Conservation (phyloP, 2,797 vertebrate species). For the Sarcophilus harrisii region DNA sequence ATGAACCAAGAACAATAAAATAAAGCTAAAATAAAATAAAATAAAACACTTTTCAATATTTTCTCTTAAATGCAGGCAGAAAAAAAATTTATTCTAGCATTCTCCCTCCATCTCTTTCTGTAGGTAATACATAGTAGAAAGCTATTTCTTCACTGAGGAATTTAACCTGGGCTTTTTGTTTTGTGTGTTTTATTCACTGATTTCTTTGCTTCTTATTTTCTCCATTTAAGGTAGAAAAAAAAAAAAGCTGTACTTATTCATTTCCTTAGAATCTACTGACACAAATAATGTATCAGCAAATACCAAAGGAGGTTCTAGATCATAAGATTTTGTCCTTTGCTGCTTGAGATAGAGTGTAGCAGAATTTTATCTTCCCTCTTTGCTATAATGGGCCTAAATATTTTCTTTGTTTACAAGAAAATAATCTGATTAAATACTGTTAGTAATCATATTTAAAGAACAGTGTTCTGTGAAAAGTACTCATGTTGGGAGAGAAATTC, state of each 20-base stretch:
- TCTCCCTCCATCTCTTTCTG: background rate
- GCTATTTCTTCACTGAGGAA: background rate
- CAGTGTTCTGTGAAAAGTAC: background rate
- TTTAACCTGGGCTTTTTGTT: accelerated
- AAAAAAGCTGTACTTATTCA: background rate
- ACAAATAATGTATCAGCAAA: background rate
- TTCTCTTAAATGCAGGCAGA: background rate
- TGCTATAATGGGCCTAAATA: background rate
- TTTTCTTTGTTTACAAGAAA: background rate
- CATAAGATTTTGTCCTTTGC: background rate
- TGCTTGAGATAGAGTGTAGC: background rate
- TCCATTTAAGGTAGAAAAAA: background rate
- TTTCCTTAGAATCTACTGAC: background rate
- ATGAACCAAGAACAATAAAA: background rate
- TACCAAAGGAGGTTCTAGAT: background rate
- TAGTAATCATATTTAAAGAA: background rate
- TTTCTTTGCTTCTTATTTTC: accelerated
- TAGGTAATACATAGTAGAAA: background rate
- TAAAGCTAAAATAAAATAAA: background rate
- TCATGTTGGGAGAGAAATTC: too few relatives aligned
- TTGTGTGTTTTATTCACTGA: constrained; percentile 30
- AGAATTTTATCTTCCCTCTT: background rate
- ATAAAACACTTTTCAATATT: background rate
- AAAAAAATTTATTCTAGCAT: accelerated
- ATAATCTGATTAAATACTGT: background rate